A percentile compares a stretch with the other conserved stretches of the same genome.
These are phyloP conservation scores for Psammodynastes pulverulentus DNA, from an alignment of 2,113 vertebrate genomes.

Conservation along the genomic window DNA sequence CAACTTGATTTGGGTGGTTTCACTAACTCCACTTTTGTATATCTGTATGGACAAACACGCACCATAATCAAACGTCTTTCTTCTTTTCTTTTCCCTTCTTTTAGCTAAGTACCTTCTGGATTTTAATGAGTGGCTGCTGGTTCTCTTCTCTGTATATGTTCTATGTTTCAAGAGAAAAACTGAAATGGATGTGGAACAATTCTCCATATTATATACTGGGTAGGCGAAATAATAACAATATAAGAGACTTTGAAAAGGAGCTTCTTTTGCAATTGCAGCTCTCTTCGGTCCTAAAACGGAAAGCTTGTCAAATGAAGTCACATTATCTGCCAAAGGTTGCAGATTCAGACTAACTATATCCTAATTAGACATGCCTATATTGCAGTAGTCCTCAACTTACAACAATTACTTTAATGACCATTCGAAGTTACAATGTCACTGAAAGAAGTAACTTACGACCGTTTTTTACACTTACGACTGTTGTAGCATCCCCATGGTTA, in stretches of 20 bases:
- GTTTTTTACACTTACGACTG: not conserved
- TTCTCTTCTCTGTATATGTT: slow-evolving; percentile 70
- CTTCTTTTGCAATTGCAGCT: not conserved
- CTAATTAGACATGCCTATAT: not conserved
- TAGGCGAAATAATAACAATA: slow-evolving; percentile 57
- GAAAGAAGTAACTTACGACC: not conserved
- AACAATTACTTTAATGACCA: not conserved
- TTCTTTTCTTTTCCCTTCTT: slow-evolving; percentile 12
- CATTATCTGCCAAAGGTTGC: not conserved
- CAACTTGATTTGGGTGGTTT: not conserved
- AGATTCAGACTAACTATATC: not conserved
- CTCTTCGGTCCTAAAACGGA: not conserved
- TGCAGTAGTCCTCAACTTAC: not conserved
- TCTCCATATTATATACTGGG: slow-evolving; percentile 65
- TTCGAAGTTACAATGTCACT: not conserved
- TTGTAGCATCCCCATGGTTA: not conserved
- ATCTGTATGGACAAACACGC: not conserved
- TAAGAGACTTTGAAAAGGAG: not conserved
- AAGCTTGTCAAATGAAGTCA: not conserved
- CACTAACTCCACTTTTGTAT: not conserved
- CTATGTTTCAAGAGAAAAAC: slow-evolving; percentile 65
- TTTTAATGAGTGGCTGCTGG: slow-evolving; percentile 72
- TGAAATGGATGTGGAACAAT: slow-evolving; percentile 68
- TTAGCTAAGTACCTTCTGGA: slow-evolving; percentile 76
- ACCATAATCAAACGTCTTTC: not conserved